Evolutionary conservation across 2,113 vertebrate genomes (phyloP).

Genomic region (Tor tambroides): DNA sequence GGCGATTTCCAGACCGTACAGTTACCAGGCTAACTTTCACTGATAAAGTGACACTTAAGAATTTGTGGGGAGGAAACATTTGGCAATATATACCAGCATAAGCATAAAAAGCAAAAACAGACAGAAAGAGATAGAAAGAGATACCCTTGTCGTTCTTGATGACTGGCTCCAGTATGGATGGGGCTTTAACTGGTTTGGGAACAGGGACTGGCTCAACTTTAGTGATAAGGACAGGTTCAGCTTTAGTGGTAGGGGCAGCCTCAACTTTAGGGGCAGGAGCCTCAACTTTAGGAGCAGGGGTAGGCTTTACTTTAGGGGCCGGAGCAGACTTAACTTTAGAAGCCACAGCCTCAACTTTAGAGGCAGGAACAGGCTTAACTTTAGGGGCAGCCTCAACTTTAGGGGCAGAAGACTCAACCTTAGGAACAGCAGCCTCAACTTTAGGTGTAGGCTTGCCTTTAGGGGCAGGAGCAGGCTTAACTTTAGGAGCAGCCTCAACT

Average conservation of each 20-base stretch:
- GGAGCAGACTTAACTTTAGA: not conserved
- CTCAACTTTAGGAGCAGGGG: not conserved
- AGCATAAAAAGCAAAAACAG: slow-evolving; percentile 61
- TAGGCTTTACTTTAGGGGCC: not conserved
- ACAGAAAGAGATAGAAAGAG: slow-evolving; percentile 67
- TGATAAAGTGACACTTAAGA: not conserved
- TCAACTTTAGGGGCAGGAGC: not conserved
- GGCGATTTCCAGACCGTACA: not conserved
- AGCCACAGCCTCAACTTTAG: not conserved
- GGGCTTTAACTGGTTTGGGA: slow-evolving; percentile 69
- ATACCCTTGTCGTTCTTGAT: slow-evolving; percentile 97
- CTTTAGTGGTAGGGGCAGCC: not conserved
- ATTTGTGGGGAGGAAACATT: not conserved
- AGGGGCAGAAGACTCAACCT: too few species aligned
- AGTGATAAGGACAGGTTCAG: not conserved
- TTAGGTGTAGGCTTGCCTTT: not conserved
- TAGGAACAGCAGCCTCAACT: not conserved
- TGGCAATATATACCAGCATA: not conserved
- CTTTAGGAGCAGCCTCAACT: not conserved
- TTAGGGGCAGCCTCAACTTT: not conserved
- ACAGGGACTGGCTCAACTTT: slow-evolving; percentile 25
- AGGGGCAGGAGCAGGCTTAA: not conserved
- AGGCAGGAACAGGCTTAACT: not conserved
- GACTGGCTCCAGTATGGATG: slow-evolving; percentile 80
- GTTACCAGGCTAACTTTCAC: not conserved